Base-by-base conservation (phyloP, 35 echinoderm and acorn worm genomes). In the Apostichopus californicus region DNA sequence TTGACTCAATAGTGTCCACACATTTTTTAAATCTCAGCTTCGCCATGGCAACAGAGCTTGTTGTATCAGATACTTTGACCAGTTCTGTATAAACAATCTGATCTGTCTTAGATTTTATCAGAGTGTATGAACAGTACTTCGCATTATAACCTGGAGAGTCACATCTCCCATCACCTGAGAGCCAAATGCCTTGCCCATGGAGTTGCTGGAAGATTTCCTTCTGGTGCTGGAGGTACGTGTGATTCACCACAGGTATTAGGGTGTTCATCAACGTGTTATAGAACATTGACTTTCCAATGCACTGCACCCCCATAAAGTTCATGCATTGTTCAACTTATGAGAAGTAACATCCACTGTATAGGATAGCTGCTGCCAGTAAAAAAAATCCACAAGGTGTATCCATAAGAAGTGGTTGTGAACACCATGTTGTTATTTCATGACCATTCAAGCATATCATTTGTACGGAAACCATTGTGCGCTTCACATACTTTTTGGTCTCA, bases 21-120 rank as follows among this genome's bases (percentile, higher is more conserved):
- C 34, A 77, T 54, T 80, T 28, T 26, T 90, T 9, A 57, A 88
- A 92, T 13, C 94, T 85, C 54, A 80, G 13, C 61, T 93, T 93
- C 22, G 93, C 95, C 95, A 96, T 96, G 11, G 88, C 92, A 55
- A 55, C 73, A 13, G 92, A 90, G 71, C 89, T 91, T 28, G 26
- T 28, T 28, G 26, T 28, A 28, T 28, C 26, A 28, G 26, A 28
- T 28, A 28, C 1, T 28, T 34, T 87, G 5, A 93, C 83, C 34
- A 93, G 10, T 71, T 72, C 73, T 17, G 80, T 86, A 24, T 81
- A 57, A 7, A 93, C 28, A 70, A 95, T 91, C 20, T 77, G 52
- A 4, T 90, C 23, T 1, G 87, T 95, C 1, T 85, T 54, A 4
- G 68, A 14, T 8, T 95, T 79, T 63, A 95, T 93, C 3, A 92